phyloP scores from a whole-genome alignment of 1,140 invertebrate species.

The Zaprionus ghesquierei region DNA sequence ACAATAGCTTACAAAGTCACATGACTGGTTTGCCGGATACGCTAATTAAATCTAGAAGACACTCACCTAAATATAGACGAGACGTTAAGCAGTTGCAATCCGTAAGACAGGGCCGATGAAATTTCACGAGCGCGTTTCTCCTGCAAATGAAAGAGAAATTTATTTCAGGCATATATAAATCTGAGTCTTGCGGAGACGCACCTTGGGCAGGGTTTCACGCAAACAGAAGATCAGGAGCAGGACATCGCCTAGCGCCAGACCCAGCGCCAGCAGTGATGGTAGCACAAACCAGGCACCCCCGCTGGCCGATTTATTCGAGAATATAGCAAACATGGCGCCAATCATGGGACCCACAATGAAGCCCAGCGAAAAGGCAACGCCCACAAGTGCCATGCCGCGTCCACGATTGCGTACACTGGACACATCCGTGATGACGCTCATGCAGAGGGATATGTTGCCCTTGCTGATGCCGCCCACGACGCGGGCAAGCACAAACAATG shows the following conservation, averaged over 20 bases:
- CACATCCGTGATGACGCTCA: constrained; percentile 97
- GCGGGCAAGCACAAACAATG: constrained; percentile 95
- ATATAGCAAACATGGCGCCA: constrained; percentile 94
- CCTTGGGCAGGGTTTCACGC: constrained; percentile 92
- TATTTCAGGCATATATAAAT: neutral
- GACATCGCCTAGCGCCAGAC: constrained; percentile 90
- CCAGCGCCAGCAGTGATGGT: constrained; percentile 94
- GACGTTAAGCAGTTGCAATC: constrained; percentile 85
- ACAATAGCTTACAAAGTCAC: constrained; percentile 22
- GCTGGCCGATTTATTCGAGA: constrained; percentile 84
- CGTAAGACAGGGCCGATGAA: constrained; percentile 86
- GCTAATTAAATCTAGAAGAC: constrained; percentile 58
- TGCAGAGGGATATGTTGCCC: constrained; percentile 97
- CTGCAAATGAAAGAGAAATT: constrained; percentile 83
- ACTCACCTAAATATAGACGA: constrained; percentile 82
- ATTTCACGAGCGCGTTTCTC: constrained; percentile 80
- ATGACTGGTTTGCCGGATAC: constrained; percentile 16
- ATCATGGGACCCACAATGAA: constrained; percentile 98
- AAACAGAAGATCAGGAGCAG: constrained; percentile 90
- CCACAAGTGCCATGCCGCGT: constrained; percentile 98
- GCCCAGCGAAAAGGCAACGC: constrained; percentile 98
- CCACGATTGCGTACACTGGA: constrained; percentile 91
- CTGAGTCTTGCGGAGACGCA: neutral
- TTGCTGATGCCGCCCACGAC: constrained; percentile 97
- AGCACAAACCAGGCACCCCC: constrained; percentile 90